These are phyloP conservation scores for Paracentrotus lividus DNA, from an alignment of 53 echinoderm and acorn worm genomes.

Conservation along the genomic window DNA sequence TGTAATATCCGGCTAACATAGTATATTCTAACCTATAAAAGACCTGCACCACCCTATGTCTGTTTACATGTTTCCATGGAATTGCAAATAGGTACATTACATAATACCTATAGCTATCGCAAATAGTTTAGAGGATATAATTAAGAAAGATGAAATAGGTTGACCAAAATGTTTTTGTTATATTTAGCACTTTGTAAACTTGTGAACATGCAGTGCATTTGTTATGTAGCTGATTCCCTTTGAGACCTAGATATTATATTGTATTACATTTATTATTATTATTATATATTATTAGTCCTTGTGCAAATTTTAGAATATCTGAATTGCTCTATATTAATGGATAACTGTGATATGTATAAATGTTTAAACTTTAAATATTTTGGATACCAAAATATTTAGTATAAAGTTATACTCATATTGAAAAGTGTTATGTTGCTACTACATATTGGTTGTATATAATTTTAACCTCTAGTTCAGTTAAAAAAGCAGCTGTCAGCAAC, in stretches of 20 bases:
- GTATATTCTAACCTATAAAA: background rate
- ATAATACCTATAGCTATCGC: background rate
- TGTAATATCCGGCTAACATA: background rate
- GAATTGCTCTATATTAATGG: too few species aligned
- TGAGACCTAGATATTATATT: background rate
- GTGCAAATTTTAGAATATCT: too few species aligned
- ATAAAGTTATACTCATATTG: too few species aligned
- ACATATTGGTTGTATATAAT: too few species aligned
- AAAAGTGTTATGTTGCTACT: too few species aligned
- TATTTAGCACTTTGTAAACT: background rate
- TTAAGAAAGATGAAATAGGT: background rate
- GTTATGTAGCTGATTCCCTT: background rate
- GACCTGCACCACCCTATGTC: background rate
- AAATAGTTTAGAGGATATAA: background rate
- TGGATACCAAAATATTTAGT: too few species aligned
- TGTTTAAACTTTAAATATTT: too few species aligned
- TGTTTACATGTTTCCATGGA: background rate
- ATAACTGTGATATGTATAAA: too few species aligned
- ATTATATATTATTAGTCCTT: too few species aligned
- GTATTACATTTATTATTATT: background rate
- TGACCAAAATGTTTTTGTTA: background rate
- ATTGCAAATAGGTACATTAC: background rate
- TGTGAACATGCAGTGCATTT: background rate
- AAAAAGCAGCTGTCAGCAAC: too few species aligned
- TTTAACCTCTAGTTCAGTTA: too few species aligned